Conservation (phyloP, 2,797 vertebrate species). For the Bradypus variegatus region DNA sequence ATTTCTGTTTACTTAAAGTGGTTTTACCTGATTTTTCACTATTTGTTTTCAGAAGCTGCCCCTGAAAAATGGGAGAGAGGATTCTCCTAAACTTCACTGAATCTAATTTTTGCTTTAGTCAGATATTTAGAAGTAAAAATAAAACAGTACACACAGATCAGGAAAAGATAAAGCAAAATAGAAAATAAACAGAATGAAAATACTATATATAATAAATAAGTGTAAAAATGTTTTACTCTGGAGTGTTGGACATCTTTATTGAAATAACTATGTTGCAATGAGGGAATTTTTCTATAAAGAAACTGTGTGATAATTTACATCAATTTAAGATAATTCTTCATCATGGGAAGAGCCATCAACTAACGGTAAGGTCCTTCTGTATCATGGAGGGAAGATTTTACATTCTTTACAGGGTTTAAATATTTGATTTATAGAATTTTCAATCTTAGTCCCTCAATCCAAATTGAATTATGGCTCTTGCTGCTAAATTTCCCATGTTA, state of each 20-base stretch:
- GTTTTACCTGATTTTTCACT: slow-evolving; percentile 75
- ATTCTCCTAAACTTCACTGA: slow-evolving; percentile 68
- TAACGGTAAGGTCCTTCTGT: slow-evolving; percentile 63
- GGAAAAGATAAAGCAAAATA: slow-evolving; percentile 70
- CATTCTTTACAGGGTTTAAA: slow-evolving; percentile 67
- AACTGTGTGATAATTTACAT: slow-evolving; percentile 66
- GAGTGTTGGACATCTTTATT: slow-evolving; percentile 56
- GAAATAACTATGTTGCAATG: slow-evolving; percentile 57
- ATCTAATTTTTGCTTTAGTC: slow-evolving; percentile 73
- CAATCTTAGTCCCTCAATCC: slow-evolving; percentile 50
- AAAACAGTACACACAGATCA: slow-evolving; percentile 66
- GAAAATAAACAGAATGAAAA: slow-evolving; percentile 69
- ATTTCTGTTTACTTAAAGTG: slow-evolving; percentile 75
- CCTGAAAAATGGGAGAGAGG: slow-evolving; percentile 69
- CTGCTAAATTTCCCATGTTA: slow-evolving; percentile 61
- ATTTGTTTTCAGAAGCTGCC: slow-evolving; percentile 69
- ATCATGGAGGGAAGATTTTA: slow-evolving; percentile 66
- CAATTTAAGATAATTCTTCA: slow-evolving; percentile 66
- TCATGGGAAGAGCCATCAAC: slow-evolving; percentile 65
- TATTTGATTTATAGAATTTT: slow-evolving; percentile 67
- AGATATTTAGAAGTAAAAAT: slow-evolving; percentile 70
- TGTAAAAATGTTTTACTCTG: slow-evolving; percentile 65
- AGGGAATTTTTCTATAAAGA: slow-evolving; percentile 68
- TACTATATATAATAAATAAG: slow-evolving; percentile 66
- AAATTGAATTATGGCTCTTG: slow-evolving; percentile 62